Evolutionary conservation across 2,113 vertebrate genomes (phyloP).

Genomic region (Rynchops niger): DNA sequence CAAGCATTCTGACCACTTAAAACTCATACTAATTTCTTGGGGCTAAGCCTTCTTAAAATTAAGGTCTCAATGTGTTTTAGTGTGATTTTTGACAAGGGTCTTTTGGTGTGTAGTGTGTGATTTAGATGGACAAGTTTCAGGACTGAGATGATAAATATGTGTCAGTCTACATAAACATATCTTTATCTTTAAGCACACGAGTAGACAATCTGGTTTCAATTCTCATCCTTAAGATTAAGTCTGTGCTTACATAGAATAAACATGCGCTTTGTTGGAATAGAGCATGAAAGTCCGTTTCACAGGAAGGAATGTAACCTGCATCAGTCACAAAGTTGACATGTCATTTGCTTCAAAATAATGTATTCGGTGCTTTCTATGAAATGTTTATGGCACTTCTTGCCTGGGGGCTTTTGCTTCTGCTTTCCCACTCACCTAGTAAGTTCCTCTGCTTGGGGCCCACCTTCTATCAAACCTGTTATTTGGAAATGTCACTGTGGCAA

Average conservation of each 20-base stretch:
- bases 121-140: background rate
- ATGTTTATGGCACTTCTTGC: background rate
- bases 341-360: background rate
- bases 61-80: background rate
- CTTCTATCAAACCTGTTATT: background rate
- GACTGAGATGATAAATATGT: background rate
- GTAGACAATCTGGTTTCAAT: background rate
- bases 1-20: background rate
- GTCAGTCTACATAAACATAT: background rate
- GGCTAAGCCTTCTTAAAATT: background rate
- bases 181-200: background rate
- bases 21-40: background rate
- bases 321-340: background rate
- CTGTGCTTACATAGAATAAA: background rate
- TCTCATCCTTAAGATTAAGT: background rate
- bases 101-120: background rate
- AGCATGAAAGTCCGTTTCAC: background rate
- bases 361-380: background rate
- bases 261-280: background rate
- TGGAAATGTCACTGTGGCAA: background rate
- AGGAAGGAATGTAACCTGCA: background rate
- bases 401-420: background rate
- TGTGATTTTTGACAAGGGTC: background rate
- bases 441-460: background rate
- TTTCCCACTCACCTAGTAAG: background rate